Base-by-base conservation (phyloP, 1,140 invertebrate species). In the Venustaconcha ellipsiformis region DNA sequence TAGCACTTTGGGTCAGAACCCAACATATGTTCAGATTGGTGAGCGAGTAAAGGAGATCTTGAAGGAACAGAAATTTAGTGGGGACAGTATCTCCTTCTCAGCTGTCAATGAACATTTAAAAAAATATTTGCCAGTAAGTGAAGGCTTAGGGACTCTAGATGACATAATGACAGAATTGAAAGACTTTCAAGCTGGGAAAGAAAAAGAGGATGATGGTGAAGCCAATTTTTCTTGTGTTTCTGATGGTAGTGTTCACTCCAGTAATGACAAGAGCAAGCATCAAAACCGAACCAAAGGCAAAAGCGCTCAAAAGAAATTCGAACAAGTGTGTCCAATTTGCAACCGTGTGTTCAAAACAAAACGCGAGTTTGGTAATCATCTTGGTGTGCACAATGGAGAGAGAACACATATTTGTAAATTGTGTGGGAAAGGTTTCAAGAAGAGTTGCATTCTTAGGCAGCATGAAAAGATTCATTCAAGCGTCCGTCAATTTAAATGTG, bases 381-480 rank as follows among this genome's bases (percentile, higher is more conserved):
- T 71, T 58, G 59, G 70, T 14, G 26, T 71, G 13, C 70, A 71
- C 30, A 71, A 48, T 55, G 70, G 70, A 5, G n/a, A 14, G 13
- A 37, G 70, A 17, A 57, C 70, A 17, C 30, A 63, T n/a, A 58
- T 63, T 4, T 71, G 70, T 26, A 62, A 71, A 13, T 20, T 14
- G 57, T 71, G 70, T 71, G 70, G 70, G 4, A 71, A 58, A 59
- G 59, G 56, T n/a, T 71, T 71, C 17, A 71, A 71, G 30, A 71
- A 71, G 70, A 71, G 57, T 6, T 59, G 37, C 57, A 58, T 57
- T 55, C 57, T 71, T 26, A 37, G 37, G 17, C 60, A 58, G 15
- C 70, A 71, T 63, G 70, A 71, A 64, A 71, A 71, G n/a, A n/a
- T 71, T 20, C 70, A 71, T 69, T 58, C 59, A 59, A 12, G 37